phyloP scores from a whole-genome alignment of 37 sponge, comb jelly and placozoan genomes.

The Eunapius fragilis region DNA sequence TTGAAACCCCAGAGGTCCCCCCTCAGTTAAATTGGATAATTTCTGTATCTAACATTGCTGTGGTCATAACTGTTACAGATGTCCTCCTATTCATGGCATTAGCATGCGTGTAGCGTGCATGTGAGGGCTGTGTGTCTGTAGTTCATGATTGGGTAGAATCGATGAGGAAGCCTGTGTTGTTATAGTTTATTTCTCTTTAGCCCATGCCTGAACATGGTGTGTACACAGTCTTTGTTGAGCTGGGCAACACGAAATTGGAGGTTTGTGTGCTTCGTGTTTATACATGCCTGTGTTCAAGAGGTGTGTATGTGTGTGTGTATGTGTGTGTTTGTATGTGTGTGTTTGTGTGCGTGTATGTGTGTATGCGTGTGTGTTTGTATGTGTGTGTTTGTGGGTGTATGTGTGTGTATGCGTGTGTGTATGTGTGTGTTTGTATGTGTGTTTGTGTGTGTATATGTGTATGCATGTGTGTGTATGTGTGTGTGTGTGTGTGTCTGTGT shows the following conservation, averaged over 20 bases:
- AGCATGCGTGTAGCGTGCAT: neutral
- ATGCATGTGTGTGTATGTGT: too few relatives aligned
- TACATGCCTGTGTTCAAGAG: neutral
- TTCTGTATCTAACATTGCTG: too few relatives aligned
- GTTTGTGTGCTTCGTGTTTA: slow-evolving; percentile 1
- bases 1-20: too few relatives aligned
- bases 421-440: slow-evolving; percentile 7
- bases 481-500: too few relatives aligned
- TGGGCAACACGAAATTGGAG: too few relatives aligned
- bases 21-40: too few relatives aligned
- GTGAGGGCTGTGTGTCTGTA: neutral
- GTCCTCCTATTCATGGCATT: too few relatives aligned
- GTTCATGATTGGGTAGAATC: too few relatives aligned
- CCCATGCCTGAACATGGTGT: slow-evolving; percentile 97
- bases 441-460: slow-evolving; percentile 5
- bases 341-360: slow-evolving; percentile 2
- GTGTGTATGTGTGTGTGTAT: slow-evolving; percentile 28
- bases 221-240: slow-evolving; percentile 87
- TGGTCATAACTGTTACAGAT: too few relatives aligned
- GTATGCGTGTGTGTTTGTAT: neutral
- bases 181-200: slow-evolving; percentile 40
- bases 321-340: slow-evolving; percentile 9
- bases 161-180: too few relatives aligned
- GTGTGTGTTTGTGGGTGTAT: neutral
- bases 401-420: slow-evolving; percentile 8